Conservation (phyloP, 1,140 invertebrate species). For the Limonius californicus region DNA sequence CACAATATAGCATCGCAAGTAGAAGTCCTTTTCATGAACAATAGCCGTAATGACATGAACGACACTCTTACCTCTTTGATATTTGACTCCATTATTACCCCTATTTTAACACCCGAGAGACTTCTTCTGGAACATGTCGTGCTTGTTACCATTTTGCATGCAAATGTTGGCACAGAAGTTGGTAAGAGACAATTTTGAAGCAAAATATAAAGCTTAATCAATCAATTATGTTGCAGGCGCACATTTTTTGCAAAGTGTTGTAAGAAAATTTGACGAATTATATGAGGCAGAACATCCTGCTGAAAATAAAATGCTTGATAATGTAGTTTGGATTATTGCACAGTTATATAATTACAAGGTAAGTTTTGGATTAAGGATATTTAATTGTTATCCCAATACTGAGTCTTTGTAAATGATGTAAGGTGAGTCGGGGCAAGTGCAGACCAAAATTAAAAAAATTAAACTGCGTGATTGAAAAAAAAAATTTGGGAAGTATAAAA, state of each 20-base stretch:
- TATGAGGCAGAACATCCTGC: conserved; percentile 52
- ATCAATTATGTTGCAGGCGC: conserved; percentile 56
- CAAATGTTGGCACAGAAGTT: conserved; percentile 87
- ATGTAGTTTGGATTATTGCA: conserved; percentile 72
- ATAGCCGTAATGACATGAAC: conserved; percentile 82
- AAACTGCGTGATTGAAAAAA: no score
- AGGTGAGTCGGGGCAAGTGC: no score
- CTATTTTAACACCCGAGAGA: conserved; percentile 67
- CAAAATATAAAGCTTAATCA: background rate
- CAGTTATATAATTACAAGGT: conserved; percentile 92
- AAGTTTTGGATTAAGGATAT: no score
- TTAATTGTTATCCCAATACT: no score
- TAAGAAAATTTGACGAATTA: conserved; percentile 63
- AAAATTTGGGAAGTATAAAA: no score
- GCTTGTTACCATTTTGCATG: conserved; percentile 78
- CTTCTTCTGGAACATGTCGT: conserved; percentile 81
- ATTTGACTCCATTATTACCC: conserved; percentile 61
- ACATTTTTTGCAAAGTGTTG: conserved; percentile 68
- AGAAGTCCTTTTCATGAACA: conserved; percentile 68
- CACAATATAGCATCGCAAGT: conserved; percentile 72
- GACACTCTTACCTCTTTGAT: conserved; percentile 67
- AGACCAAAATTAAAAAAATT: no score
- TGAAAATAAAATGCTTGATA: conserved; percentile 83
- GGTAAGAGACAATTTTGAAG: conserved; percentile 62
- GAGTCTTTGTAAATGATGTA: no score